phyloP scores from a whole-genome alignment of 2,113 vertebrate genomes.

The Sigmodon hispidus region DNA sequence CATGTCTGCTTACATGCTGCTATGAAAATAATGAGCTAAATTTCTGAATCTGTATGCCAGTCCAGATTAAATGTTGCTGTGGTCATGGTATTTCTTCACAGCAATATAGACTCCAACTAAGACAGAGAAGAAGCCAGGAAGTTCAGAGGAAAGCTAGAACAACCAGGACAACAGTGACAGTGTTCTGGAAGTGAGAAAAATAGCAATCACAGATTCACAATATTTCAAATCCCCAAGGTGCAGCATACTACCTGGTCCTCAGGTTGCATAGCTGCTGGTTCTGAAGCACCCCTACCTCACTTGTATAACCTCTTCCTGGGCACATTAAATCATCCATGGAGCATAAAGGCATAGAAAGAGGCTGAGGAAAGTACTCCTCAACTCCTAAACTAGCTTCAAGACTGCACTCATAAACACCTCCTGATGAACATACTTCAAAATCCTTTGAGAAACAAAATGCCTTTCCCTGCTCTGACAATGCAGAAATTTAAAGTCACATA shows the following conservation, averaged over 20 bases:
- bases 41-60: no score
- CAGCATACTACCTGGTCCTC: background rate
- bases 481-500: slow-evolving; percentile 68
- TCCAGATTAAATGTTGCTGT: no score
- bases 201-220: background rate
- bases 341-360: background rate
- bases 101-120: background rate
- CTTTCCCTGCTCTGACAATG: slow-evolving; percentile 58
- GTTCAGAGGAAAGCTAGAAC: background rate
- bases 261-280: background rate
- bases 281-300: background rate
- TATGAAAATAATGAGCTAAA: no score
- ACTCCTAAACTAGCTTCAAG: background rate
- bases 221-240: background rate
- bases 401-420: slow-evolving; percentile 45
- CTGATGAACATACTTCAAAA: slow-evolving; percentile 42
- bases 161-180: background rate
- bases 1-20: no score
- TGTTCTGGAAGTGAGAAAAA: background rate
- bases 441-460: slow-evolving; percentile 72
- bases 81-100: no score
- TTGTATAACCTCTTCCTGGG: background rate
- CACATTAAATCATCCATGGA: background rate
- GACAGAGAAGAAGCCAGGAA: background rate
- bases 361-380: slow-evolving; percentile 21